Conservation (phyloP, 2,888 invertebrate species). For the Nymphalis c-album region DNA sequence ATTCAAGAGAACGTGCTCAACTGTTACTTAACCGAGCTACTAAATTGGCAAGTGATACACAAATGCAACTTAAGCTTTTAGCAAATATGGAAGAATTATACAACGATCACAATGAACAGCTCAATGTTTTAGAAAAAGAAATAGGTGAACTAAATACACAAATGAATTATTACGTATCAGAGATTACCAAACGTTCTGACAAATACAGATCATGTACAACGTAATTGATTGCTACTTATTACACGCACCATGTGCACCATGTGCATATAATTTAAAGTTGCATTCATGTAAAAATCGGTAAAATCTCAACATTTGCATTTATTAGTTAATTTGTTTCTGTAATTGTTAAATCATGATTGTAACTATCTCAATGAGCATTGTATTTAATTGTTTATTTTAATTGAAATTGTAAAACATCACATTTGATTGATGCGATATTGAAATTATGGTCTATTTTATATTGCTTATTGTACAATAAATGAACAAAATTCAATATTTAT, state of each 20-base stretch:
- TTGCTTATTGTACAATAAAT: background rate
- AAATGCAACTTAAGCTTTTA: conserved; percentile 86
- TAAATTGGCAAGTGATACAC: conserved; percentile 89
- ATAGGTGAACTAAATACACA: conserved; percentile 83
- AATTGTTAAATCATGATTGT: background rate
- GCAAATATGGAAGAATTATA: conserved; percentile 86
- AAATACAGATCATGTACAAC: conserved; percentile 83
- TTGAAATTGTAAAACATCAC: conserved; percentile 2
- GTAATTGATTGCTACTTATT: conserved; percentile 43
- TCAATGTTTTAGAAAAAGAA: conserved; percentile 82
- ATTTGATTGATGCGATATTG: background rate
- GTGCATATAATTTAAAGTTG: background rate
- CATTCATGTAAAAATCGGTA: background rate
- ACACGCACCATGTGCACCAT: background rate
- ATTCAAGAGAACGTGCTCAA: conserved; percentile 90
- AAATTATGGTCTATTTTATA: background rate
- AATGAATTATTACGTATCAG: conserved; percentile 84
- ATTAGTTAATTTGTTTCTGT: conserved; percentile 1
- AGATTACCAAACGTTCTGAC: conserved; percentile 83
- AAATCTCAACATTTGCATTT: conserved; percentile 4
- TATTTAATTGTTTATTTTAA: background rate
- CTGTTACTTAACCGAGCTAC: conserved; percentile 89
- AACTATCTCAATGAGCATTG: background rate
- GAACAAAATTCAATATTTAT: background rate
- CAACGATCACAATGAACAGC: conserved; percentile 83